Percentiles rank a stretch among this genome's conserved stretches.
Evolutionary conservation across 2,888 invertebrate species (phyloP).

Genomic region (Drosophila kambysellisi): DNA sequence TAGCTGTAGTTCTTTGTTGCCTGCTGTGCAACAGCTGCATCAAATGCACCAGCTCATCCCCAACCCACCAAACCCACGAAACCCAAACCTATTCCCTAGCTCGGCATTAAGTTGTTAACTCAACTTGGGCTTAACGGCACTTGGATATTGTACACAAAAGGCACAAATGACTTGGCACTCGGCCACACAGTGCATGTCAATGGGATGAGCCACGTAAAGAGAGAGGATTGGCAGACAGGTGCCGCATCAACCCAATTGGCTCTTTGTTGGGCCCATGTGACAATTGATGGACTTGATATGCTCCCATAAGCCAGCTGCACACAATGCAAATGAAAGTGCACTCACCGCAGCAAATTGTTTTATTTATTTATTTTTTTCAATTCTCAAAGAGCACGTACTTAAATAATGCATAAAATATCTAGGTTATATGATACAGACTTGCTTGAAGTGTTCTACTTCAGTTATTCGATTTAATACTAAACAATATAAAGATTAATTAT

Average conservation of each 20-base stretch:
- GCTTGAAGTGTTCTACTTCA: slow-evolving; percentile 7
- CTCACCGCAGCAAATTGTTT: slow-evolving; percentile 3
- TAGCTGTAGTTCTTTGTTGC: slow-evolving; percentile 52
- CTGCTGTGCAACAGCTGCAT: slow-evolving; percentile 35
- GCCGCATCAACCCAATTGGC: slow-evolving; percentile 47
- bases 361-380: not conserved
- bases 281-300: slow-evolving; percentile 58
- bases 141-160: slow-evolving; percentile 10
- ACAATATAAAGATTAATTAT: not conserved
- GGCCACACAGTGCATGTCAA: slow-evolving; percentile 36
- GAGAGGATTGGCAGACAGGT: slow-evolving; percentile 31
- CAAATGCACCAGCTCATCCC: slow-evolving; percentile 39
- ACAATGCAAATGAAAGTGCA: slow-evolving; percentile 45
- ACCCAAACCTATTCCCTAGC: slow-evolving; percentile 18
- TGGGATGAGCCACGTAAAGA: slow-evolving; percentile 11
- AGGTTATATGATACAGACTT: slow-evolving; percentile 1
- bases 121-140: slow-evolving; percentile 44
- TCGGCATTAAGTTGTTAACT: slow-evolving; percentile 39
- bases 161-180: slow-evolving; percentile 39
- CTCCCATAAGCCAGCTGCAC: slow-evolving; percentile 36
- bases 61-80: slow-evolving; percentile 12
- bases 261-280: slow-evolving; percentile 43
- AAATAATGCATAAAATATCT: slow-evolving; percentile 4
- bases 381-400: slow-evolving; percentile 6
- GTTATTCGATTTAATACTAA: not conserved